Evolutionary conservation across 2,113 vertebrate species (phyloP).

Genomic region (Chaenogobius annularis): DNA sequence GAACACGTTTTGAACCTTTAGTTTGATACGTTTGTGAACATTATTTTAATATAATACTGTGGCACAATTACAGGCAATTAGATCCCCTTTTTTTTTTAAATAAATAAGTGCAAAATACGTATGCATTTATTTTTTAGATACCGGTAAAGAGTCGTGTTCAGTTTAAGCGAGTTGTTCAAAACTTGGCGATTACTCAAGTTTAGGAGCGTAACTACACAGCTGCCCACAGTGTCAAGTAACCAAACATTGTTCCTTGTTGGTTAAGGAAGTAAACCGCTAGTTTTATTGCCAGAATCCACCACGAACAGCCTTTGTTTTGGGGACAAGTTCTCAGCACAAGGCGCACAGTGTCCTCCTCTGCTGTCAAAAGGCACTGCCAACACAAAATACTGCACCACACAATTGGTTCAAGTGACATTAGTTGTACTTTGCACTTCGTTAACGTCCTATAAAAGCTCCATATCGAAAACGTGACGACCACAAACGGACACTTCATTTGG

Average conservation of each 20-base stretch:
- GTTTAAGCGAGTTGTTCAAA: too few species aligned
- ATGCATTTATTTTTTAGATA: too few species aligned
- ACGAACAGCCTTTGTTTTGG: background rate
- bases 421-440: slow-evolving; percentile 34
- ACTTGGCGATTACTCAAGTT: too few species aligned
- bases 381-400: background rate
- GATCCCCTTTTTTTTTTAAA: too few species aligned
- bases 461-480: background rate
- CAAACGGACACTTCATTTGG: too few species aligned
- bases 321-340: background rate
- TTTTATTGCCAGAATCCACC: background rate
- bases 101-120: too few species aligned
- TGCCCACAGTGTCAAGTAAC: background rate
- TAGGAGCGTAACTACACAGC: too few species aligned
- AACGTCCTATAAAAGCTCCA: background rate
- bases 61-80: too few species aligned
- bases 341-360: slow-evolving; percentile 46
- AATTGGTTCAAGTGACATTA: slow-evolving; percentile 3
- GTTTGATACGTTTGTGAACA: too few species aligned
- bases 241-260: background rate
- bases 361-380: slow-evolving; percentile 2
- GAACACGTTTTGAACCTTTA: background rate
- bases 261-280: background rate
- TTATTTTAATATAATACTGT: too few species aligned
- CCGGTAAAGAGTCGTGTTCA: background rate